Conservation (phyloP, 2,113 vertebrate genomes). For the Larimichthys crocea region DNA sequence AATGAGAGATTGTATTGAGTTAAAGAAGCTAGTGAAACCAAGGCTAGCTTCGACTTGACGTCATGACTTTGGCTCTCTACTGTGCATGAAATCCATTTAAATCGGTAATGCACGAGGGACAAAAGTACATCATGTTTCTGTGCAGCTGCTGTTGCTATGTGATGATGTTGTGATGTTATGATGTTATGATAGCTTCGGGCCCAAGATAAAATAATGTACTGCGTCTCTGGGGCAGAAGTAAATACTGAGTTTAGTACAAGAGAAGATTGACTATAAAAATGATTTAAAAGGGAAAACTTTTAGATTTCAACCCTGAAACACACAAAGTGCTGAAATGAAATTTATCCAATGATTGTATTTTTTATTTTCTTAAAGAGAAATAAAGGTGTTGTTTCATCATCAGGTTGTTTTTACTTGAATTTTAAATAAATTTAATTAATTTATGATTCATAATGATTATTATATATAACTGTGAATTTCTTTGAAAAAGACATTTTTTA, state of each 20-base stretch:
- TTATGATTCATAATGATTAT: no score
- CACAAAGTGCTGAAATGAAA: background rate
- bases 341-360: background rate
- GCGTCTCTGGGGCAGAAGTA: background rate
- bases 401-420: background rate
- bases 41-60: background rate
- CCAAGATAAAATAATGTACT: background rate
- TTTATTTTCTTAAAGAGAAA: no score
- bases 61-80: background rate
- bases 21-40: background rate
- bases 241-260: background rate
- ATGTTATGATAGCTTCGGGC: background rate
- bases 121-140: background rate
- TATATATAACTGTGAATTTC: background rate
- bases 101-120: no score
- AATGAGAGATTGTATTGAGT: background rate
- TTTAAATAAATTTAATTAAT: no score
- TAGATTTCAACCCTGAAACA: background rate
- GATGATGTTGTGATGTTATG: constrained; percentile 1
- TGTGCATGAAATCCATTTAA: background rate
- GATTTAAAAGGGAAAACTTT: background rate
- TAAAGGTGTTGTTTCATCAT: background rate
- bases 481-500: background rate
- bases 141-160: background rate
- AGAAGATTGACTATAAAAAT: background rate